Evolutionary conservation across 2,113 vertebrate species (phyloP).

Genomic region (Lota lota): DNA sequence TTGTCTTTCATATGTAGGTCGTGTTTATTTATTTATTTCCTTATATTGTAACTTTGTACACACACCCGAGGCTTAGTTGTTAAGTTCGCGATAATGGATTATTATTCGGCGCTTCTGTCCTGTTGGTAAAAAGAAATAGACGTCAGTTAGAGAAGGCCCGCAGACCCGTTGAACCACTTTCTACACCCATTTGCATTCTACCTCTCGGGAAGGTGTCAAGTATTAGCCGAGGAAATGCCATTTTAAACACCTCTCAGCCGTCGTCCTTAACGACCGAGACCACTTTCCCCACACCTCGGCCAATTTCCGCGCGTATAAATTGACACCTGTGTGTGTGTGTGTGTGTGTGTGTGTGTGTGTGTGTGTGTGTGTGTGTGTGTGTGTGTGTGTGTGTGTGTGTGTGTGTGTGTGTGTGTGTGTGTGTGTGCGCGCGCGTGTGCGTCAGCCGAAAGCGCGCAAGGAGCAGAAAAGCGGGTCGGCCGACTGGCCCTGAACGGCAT

Average conservation of each 20-base stretch:
- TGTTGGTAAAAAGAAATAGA: too few relatives aligned
- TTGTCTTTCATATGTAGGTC: not conserved
- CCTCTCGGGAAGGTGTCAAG: constrained; percentile 46
- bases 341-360: too few relatives aligned
- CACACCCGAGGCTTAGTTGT: too few relatives aligned
- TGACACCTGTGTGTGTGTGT: constrained; percentile 31
- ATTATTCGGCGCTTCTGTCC: too few relatives aligned
- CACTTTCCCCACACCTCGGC: constrained; percentile 57
- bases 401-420: too few relatives aligned
- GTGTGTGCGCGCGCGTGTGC: too few relatives aligned
- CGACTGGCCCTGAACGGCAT: constrained; percentile 33
- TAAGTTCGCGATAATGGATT: too few relatives aligned
- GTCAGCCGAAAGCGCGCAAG: not conserved
- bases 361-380: too few relatives aligned
- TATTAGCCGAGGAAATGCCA: constrained; percentile 64
- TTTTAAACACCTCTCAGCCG: constrained; percentile 60
- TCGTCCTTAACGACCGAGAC: constrained; percentile 47
- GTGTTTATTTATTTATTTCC: not conserved
- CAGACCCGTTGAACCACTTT: constrained; percentile 17
- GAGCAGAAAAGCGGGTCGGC: not conserved
- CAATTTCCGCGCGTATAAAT: constrained; percentile 54
- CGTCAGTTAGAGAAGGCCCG: too few relatives aligned
- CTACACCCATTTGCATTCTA: constrained; percentile 41
- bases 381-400: too few relatives aligned
- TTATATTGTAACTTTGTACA: not conserved